Evolutionary conservation across 2,113 vertebrate species (phyloP).

Genomic region (Cynopterus brachyotis): DNA sequence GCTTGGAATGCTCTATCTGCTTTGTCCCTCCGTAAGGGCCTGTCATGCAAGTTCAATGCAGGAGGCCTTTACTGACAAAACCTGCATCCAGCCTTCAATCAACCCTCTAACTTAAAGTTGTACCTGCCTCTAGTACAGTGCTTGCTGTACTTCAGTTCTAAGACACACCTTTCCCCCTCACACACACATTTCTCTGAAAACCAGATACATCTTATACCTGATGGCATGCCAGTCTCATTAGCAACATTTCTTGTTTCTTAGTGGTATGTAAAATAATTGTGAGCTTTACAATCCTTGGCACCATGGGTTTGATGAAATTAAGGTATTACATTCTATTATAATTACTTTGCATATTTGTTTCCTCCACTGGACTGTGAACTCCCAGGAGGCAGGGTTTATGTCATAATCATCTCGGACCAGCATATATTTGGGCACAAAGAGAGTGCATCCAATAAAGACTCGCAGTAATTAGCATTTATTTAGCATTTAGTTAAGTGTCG

Average conservation of each 20-base stretch:
- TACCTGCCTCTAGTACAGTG: not conserved
- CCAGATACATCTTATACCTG: not conserved
- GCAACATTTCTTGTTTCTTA: constrained; percentile 16
- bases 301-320: not conserved
- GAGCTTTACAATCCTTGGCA: not conserved
- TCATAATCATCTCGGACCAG: not conserved
- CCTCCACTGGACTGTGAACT: not conserved
- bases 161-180: not conserved
- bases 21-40: not conserved
- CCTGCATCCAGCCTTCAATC: not conserved
- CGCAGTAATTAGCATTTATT: constrained; percentile 15
- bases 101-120: not conserved
- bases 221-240: not conserved
- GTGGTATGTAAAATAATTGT: not conserved
- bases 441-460: not conserved
- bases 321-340: not conserved
- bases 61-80: not conserved
- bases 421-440: not conserved
- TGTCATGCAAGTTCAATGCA: not conserved
- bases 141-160: not conserved
- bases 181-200: not conserved
- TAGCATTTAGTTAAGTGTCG: constrained; percentile 1
- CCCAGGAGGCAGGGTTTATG: not conserved
- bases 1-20: not conserved
- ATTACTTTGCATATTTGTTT: constrained; percentile 9